Evolutionary conservation across 2,113 vertebrate species (phyloP).

Genomic region (Oophaga pumilio): DNA sequence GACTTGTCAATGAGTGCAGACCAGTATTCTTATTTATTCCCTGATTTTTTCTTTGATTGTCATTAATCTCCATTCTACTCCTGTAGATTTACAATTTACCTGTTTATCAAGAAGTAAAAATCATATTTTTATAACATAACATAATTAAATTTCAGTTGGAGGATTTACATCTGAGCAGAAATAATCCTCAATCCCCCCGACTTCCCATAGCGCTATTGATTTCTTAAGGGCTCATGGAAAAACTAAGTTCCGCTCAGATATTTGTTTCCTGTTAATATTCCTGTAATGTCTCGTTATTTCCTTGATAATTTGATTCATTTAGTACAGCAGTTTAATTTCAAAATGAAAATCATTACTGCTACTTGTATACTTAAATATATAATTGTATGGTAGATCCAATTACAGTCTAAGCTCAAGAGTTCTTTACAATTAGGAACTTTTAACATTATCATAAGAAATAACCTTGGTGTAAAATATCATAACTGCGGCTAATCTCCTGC

Average conservation of each 20-base stretch:
- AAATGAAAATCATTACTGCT: conserved; percentile 11
- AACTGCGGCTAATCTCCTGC: background rate
- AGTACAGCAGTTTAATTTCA: background rate
- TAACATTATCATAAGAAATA: background rate
- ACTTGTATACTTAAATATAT: conserved; percentile 12
- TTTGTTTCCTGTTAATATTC: conserved; percentile 25
- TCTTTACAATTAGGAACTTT: conserved; percentile 18
- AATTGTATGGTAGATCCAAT: conserved; percentile 21
- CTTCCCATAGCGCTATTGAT: conserved; percentile 35
- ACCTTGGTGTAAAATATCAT: background rate
- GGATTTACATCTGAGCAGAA: background rate
- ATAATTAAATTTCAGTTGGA: conserved; percentile 18
- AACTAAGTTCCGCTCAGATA: conserved; percentile 16
- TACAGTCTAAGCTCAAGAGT: conserved; percentile 2
- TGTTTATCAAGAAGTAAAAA: conserved; percentile 2
- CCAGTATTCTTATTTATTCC: background rate
- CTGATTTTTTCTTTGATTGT: background rate
- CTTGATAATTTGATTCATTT: conserved; percentile 26
- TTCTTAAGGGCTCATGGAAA: conserved; percentile 22
- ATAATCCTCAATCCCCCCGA: conserved; percentile 13
- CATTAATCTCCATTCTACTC: background rate
- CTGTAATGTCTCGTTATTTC: conserved; percentile 31
- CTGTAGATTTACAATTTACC: background rate
- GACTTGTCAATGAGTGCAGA: background rate
- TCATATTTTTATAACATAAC: background rate